phyloP scores from a whole-genome alignment of 2,113 vertebrate species.

The Ciconia stormi region DNA sequence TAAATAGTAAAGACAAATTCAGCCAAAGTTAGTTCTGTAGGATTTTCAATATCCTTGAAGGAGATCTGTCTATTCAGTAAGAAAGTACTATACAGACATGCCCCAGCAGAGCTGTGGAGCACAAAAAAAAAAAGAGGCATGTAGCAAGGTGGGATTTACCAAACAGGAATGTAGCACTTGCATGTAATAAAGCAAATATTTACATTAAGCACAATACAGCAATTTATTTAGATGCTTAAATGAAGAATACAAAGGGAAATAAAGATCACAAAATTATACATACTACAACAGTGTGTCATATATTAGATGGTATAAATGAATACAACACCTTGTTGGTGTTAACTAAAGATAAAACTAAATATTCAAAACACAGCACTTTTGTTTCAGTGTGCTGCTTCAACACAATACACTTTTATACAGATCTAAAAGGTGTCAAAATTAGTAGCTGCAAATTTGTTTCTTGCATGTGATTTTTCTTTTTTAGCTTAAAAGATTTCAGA shows the following conservation, averaged over 20 bases:
- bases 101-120: background rate
- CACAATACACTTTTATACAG: conserved; percentile 87
- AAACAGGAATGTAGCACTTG: background rate
- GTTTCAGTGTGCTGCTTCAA: conserved; percentile 78
- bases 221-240: conserved; percentile 99
- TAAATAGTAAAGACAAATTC: background rate
- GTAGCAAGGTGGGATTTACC: background rate
- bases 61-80: background rate
- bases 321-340: conserved; percentile 79
- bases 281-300: conserved; percentile 89
- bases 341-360: conserved; percentile 86
- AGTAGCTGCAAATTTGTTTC: conserved; percentile 82
- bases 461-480: conserved; percentile 77
- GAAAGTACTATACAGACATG: background rate
- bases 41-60: background rate
- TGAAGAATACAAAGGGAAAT: conserved; percentile 91
- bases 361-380: conserved; percentile 79
- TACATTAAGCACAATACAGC: conserved; percentile 97
- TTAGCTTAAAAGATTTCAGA: conserved; percentile 83
- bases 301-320: conserved; percentile 87
- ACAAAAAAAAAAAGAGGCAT: background rate
- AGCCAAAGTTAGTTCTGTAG: background rate
- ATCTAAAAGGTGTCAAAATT: conserved; percentile 85
- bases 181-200: conserved; percentile 77
- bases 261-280: conserved; percentile 93